These are phyloP conservation scores for Percina caprodes DNA, from an alignment of 2,113 vertebrate genomes.

Conservation along the genomic window DNA sequence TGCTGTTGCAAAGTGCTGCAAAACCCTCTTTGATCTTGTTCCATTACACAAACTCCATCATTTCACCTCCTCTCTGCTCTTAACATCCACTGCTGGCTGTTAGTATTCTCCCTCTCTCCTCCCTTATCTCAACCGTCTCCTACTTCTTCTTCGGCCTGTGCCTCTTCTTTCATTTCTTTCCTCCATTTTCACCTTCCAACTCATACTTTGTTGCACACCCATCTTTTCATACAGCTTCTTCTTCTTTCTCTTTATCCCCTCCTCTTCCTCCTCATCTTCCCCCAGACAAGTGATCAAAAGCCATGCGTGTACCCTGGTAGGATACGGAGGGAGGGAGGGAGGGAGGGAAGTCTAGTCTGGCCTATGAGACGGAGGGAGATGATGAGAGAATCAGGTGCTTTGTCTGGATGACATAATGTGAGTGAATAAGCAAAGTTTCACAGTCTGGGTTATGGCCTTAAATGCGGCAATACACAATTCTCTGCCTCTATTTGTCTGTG, in stretches of 20 bases:
- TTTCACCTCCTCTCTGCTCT: conserved; percentile 12
- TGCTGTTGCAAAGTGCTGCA: conserved; percentile 24
- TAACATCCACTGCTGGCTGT: conserved; percentile 9
- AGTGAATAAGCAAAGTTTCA: conserved; percentile 65
- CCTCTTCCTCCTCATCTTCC: conserved; percentile 21
- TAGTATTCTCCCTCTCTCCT: conserved; percentile 10
- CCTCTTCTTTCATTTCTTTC: background rate
- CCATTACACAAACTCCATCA: conserved; percentile 3
- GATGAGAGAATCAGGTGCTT: conserved; percentile 84
- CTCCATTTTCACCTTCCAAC: conserved; percentile 20
- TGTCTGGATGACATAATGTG: conserved; percentile 72
- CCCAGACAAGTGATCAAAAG: conserved; percentile 58
- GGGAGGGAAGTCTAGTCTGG: conserved; percentile 50
- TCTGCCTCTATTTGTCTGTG: background rate
- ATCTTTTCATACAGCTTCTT: conserved; percentile 33
- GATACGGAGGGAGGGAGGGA: conserved; percentile 11
- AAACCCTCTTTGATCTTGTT: conserved; percentile 49
- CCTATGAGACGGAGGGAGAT: conserved; percentile 62
- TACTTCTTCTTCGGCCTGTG: conserved; percentile 23
- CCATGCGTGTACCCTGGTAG: conserved; percentile 26
- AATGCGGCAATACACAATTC: background rate
- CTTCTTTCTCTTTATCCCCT: conserved; percentile 5
- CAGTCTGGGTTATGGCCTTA: conserved; percentile 17
- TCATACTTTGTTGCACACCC: conserved; percentile 24
- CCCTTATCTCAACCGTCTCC: conserved; percentile 34